A percentile compares a stretch with the other conserved stretches of the same genome.
phyloP scores from a whole-genome alignment of 1,140 invertebrate species.

The Euwallacea fornicatus region DNA sequence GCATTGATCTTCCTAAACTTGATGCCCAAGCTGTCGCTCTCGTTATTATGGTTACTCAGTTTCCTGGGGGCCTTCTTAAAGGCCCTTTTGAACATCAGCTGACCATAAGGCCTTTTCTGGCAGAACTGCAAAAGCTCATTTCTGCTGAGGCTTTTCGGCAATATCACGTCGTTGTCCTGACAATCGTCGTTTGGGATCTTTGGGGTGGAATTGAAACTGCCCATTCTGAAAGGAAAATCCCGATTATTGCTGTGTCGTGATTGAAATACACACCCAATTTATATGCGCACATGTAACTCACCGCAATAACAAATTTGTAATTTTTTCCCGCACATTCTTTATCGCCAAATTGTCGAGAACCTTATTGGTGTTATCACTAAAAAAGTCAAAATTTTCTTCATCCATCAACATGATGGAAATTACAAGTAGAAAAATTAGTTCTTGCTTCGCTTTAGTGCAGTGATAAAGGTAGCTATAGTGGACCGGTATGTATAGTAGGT shows the following conservation, averaged over 20 bases:
- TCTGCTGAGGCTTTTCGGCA: slow-evolving; percentile 57
- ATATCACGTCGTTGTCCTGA: slow-evolving; percentile 63
- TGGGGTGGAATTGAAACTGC: slow-evolving; percentile 70
- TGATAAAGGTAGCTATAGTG: no score
- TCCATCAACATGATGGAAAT: background rate
- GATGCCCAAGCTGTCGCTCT: slow-evolving; percentile 45
- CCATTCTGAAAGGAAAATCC: slow-evolving; percentile 63
- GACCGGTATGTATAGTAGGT: no score
- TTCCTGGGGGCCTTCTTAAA: slow-evolving; percentile 46
- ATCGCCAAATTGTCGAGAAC: background rate
- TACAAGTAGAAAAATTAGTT: background rate
- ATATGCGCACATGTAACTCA: background rate
- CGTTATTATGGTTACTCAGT: background rate
- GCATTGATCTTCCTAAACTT: slow-evolving; percentile 55
- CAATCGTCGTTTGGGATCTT: slow-evolving; percentile 67
- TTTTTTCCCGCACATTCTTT: slow-evolving; percentile 19
- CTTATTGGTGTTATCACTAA: background rate
- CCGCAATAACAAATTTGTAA: slow-evolving; percentile 10
- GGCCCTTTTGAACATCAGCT: slow-evolving; percentile 55
- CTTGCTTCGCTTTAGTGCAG: no score
- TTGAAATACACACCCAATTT: background rate
- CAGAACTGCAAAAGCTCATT: slow-evolving; percentile 60
- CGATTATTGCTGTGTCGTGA: background rate
- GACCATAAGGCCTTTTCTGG: slow-evolving; percentile 53
- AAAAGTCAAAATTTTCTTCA: background rate